Evolutionary conservation across 2,888 invertebrate genomes (phyloP), one percentile per base, ranked within the genome.

Genomic region (Coelopa pilipes): DNA sequence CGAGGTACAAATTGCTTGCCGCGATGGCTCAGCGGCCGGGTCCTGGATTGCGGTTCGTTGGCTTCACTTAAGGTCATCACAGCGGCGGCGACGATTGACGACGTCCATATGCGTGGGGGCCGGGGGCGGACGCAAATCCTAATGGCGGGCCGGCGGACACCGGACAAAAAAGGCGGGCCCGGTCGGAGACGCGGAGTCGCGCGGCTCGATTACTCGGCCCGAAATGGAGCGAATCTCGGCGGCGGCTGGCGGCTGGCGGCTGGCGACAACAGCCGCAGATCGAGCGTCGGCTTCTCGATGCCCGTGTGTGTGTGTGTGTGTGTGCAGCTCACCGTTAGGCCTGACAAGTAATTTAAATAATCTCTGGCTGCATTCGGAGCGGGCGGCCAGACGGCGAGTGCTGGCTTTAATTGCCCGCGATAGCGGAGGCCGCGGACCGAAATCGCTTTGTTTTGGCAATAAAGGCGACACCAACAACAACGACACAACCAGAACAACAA

Each of bases 41-140:
- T n/a, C n/a, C n/a, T n/a, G n/a, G n/a, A n/a, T 34, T 34, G 34
- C 7, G 2, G 2, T 34, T 7, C 34, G 7, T 34, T 34, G n/a
- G 63, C 46, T 19, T 47, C 66, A 47, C 50, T 66, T 66, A 65
- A 65, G 66, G 66, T 66, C 50, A 66, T 12, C 47, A 15, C 19
- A 50, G 66, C 49, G 50, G 17, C 66, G 50, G n/a, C 17, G 47
- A 50, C 19, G 21, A 24, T 21, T 47, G n/a, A 11, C 47, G 3
- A 47, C 46, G 7, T 46, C 47, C 19, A 46, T 65, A 47, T 4
- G 34, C 34, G 34, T 2, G 34, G 34, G 34, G 34, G 7, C 4
- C 34, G 34, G 7, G 34, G 7, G 34, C 34, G 34, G 7, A 7
- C 34, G 47, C 47, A 46, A 47, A 47, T 65, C 17, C 47, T 65